Conservation (phyloP, 1,140 invertebrate species). For the Apis mellifera region Amel_HAv3.1 CM009931.2:3352501-3353000, state of each 20-base stretch:
- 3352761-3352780: neutral
- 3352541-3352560: too few species aligned
- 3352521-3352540: too few species aligned
- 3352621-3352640: too few species aligned
- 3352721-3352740: neutral
- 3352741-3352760: neutral
- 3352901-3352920: neutral
- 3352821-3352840: neutral
- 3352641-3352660: too few species aligned
- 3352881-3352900: constrained; percentile 4
- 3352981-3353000: neutral
- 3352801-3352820: neutral
- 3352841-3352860: constrained; percentile 8
- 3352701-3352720: neutral
- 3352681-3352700: neutral
- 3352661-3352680: neutral
- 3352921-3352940: neutral
- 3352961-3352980: too few species aligned
- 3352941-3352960: too few species aligned
- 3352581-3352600: too few species aligned
- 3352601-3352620: too few species aligned
- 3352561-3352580: too few species aligned
- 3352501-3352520: neutral
- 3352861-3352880: neutral
- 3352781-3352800: neutral